Evolutionary conservation across 2,797 vertebrate species (phyloP).

Genomic region (Propithecus deckenii): DNA sequence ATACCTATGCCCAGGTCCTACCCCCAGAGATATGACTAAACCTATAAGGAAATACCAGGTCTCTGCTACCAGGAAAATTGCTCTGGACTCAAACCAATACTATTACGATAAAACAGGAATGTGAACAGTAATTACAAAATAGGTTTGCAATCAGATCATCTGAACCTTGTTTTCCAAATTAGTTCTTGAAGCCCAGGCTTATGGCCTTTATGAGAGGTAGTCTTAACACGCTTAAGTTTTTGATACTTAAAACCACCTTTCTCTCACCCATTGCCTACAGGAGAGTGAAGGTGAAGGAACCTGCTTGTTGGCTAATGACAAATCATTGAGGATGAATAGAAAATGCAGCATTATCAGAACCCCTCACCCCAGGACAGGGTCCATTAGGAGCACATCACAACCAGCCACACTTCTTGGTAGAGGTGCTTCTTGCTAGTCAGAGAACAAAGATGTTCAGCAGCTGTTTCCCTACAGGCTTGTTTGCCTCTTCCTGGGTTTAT

Average conservation of each 20-base stretch:
- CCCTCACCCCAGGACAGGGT: constrained; percentile 39
- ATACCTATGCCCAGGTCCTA: not conserved
- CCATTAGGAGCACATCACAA: constrained; percentile 7
- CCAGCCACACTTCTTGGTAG: constrained; percentile 30
- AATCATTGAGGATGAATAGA: constrained; percentile 21
- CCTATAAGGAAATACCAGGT: not conserved
- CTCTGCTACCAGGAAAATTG: constrained; percentile 24
- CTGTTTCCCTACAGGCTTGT: constrained; percentile 66
- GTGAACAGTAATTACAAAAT: constrained; percentile 27
- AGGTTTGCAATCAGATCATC: not conserved
- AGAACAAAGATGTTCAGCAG: constrained; percentile 65
- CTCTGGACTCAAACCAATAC: constrained; percentile 5
- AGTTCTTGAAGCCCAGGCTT: constrained; percentile 11
- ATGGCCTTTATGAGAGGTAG: not conserved
- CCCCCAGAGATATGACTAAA: not conserved
- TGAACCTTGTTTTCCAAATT: constrained; percentile 48
- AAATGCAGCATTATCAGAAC: constrained; percentile 33
- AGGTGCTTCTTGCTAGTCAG: constrained; percentile 43
- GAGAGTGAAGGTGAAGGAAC: constrained; percentile 21
- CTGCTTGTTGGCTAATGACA: constrained; percentile 19
- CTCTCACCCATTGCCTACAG: not conserved
- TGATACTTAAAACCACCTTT: constrained; percentile 17
- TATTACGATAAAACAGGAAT: constrained; percentile 38
- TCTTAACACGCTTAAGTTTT: constrained; percentile 49
- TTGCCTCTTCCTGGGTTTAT: constrained; percentile 64